Evolutionary conservation across 2,888 invertebrate genomes (phyloP), one percentile per base, ranked within the genome.

Genomic region (Agriopis aurantiaria): DNA sequence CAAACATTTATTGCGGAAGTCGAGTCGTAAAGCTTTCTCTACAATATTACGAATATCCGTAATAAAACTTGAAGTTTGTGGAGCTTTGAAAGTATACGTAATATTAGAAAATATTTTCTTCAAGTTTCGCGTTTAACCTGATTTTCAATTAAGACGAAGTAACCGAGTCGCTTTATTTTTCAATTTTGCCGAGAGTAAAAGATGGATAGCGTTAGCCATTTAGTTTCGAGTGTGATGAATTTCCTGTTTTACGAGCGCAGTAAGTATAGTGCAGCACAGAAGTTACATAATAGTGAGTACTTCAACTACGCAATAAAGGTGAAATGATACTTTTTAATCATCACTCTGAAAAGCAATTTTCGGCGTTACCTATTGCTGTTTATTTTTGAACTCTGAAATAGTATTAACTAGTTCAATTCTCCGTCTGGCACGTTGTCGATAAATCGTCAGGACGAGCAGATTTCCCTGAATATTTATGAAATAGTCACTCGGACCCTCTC

Each of bases 401-500:
- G 11, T 33, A 23, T 33, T n/a, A 11, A 43, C 46, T 33, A 46
- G 12, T 33, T 46, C 23, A 1, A n/a, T 46, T 12, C 11, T 33
- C n/a, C 51, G 68, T 62, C 61, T 62, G 57, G 53, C 51, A 8
- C 41, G 53, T 52, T 48, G 43, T 49, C 58, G 48, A 71, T 73
- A 71, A 73, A 71, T 73, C 61, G 62, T 45, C 61, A n/a, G 56
- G 65, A 69, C 59, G 48, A 60, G 49, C 65, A 17, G 51, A 59
- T 65, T 56, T 61, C 12, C 65, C 53, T 72, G 72, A 75, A 72
- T 75, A 75, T 75, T 75, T 73, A 73, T 71, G 73, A 67, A 62
- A 69, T 65, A 62, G 59, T 51, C 63, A 69, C 51, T 46, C 46
- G n/a, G 53, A 62, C 55, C 66, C 61, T 57, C 51, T 53, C 61